phyloP scores from a whole-genome alignment of 2,113 vertebrate species.

The Pyrgilauda ruficollis region DNA sequence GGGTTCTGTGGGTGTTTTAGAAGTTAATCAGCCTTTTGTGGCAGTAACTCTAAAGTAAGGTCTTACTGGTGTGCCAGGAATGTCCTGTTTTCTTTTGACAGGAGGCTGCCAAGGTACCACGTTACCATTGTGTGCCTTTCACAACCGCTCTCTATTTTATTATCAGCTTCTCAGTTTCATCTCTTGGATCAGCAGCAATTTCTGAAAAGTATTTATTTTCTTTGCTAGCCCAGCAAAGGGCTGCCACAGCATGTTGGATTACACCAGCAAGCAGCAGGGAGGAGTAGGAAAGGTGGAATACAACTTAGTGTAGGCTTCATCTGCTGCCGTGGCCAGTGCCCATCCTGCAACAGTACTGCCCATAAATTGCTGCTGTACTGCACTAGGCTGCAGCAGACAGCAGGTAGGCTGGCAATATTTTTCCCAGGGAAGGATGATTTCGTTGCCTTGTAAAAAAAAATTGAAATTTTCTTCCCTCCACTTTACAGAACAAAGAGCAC shows the following conservation, averaged over 20 bases:
- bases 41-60: neutral
- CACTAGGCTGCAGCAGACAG: neutral
- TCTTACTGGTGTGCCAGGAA: slow-evolving; percentile 43
- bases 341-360: neutral
- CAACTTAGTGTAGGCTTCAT: neutral
- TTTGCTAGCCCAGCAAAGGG: neutral
- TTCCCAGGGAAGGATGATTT: neutral
- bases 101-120: slow-evolving; percentile 22
- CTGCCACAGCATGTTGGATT: neutral
- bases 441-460: neutral
- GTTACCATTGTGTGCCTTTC: slow-evolving; percentile 49
- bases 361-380: neutral
- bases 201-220: slow-evolving; percentile 24
- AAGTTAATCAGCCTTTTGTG: neutral
- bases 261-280: neutral
- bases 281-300: neutral
- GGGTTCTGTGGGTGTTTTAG: neutral
- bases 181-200: neutral
- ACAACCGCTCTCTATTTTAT: neutral
- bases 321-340: rapidly evolving
- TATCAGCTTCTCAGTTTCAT: slow-evolving; percentile 67
- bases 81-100: slow-evolving; percentile 53
- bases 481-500: neutral
- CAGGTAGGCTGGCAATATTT: neutral
- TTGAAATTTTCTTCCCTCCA: neutral